Conservation (phyloP, 2,888 invertebrate species). For the Pseudococcus viburni region DNA sequence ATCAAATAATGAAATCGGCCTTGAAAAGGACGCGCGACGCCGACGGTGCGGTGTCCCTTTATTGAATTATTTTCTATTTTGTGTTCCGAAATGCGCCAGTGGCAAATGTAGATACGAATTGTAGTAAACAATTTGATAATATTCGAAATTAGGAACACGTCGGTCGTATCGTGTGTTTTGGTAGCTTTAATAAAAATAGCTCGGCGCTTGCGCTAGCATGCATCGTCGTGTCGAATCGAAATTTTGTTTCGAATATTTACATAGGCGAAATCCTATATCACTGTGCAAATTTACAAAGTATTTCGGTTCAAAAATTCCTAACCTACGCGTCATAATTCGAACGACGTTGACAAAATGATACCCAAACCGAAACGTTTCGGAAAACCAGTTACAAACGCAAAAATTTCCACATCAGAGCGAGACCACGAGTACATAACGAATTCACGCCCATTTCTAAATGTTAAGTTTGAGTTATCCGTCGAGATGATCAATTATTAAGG, state of each 20-base stretch:
- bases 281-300: too few species aligned
- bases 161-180: too few species aligned
- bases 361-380: not conserved
- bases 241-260: not conserved
- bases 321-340: not conserved
- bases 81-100: not conserved
- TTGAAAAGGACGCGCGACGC: not conserved
- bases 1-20: conserved; percentile 5
- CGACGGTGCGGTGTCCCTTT: not conserved
- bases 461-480: not conserved
- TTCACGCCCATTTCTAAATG: conserved; percentile 1
- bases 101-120: not conserved
- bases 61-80: not conserved
- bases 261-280: not conserved
- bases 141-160: not conserved
- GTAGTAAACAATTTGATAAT: conserved; percentile 11
- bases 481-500: not conserved
- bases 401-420: not conserved
- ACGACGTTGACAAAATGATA: not conserved
- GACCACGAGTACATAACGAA: not conserved
- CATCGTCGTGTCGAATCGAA: not conserved
- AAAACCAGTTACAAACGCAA: conserved; percentile 12
- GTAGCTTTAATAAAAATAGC: not conserved
- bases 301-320: too few species aligned
- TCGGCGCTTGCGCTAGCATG: not conserved